Conservation (phyloP, 2,797 vertebrate genomes). For the Macropus fuliginosus region DNA sequence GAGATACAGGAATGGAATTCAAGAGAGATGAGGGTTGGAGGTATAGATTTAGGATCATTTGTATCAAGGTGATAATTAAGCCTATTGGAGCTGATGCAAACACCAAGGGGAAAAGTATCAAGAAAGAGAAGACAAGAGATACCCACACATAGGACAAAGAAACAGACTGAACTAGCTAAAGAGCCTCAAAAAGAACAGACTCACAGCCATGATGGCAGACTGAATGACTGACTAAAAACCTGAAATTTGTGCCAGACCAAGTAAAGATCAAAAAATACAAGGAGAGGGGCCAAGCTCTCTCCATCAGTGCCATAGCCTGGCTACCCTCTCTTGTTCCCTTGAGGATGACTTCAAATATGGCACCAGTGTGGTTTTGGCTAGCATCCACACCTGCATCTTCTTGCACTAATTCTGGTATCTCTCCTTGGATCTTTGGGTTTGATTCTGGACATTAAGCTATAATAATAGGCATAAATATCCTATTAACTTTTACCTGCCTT, state of each 20-base stretch:
- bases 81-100: neutral
- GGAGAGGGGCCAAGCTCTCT: neutral
- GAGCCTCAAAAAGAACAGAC: neutral
- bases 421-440: slow-evolving; percentile 90
- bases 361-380: neutral
- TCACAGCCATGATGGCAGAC: neutral
- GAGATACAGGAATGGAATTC: neutral
- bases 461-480: slow-evolving; percentile 94
- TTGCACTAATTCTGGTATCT: slow-evolving; percentile 90
- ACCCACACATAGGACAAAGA: neutral
- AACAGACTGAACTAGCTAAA: neutral
- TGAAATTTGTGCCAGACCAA: neutral
- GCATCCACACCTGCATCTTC: slow-evolving; percentile 80
- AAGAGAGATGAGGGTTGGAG: neutral
- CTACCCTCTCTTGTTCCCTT: neutral
- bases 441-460: slow-evolving; percentile 89
- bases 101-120: neutral
- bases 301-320: neutral
- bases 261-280: neutral
- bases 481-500: slow-evolving; percentile 94
- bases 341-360: neutral
- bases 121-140: neutral
- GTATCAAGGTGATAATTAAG: neutral
- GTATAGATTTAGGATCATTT: neutral
- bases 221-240: neutral